Percentiles rank a stretch among this genome's conserved stretches.
These are phyloP conservation scores for Pristionchus japonicus DNA, from an alignment of 2,888 invertebrate species.

Conservation along the genomic window DNA sequence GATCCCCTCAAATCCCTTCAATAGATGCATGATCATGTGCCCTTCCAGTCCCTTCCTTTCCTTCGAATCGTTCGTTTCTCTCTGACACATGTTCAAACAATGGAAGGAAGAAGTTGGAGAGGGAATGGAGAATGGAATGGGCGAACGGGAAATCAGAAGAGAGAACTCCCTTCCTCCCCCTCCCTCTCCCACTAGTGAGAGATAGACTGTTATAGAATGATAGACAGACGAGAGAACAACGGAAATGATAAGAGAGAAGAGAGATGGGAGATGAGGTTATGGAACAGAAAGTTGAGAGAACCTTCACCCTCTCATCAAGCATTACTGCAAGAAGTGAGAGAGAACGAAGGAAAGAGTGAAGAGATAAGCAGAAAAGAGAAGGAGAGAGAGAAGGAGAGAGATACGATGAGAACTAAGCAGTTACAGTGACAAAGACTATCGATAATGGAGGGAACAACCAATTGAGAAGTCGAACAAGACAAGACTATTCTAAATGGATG, in stretches of 20 bases:
- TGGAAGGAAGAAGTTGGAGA: conserved; percentile 6
- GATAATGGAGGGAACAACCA: not conserved
- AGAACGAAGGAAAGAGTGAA: not conserved
- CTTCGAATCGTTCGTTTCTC: conserved; percentile 10
- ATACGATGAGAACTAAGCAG: not conserved
- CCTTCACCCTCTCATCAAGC: conserved; percentile 5
- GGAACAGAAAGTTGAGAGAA: conserved; percentile 1
- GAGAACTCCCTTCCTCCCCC: not conserved
- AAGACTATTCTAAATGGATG: not conserved
- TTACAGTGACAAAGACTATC: not conserved
- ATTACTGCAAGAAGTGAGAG: conserved; percentile 11
- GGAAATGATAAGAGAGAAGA: not conserved
- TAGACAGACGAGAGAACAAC: too few species aligned
- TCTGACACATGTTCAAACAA: conserved; percentile 41
- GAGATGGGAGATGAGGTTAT: not conserved
- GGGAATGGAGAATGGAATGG: conserved; percentile 10
- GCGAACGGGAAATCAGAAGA: conserved; percentile 20
- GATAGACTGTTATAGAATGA: not conserved
- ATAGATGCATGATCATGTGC: not conserved
- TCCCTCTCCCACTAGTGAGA: not conserved
- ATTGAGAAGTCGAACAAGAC: not conserved
- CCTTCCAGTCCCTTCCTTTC: not conserved
- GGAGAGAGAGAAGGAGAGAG: not conserved
- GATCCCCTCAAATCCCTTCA: not conserved
- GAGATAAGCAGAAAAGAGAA: not conserved